phyloP scores from a whole-genome alignment of 2,797 vertebrate genomes.

The Sorex maritimensis region DNA sequence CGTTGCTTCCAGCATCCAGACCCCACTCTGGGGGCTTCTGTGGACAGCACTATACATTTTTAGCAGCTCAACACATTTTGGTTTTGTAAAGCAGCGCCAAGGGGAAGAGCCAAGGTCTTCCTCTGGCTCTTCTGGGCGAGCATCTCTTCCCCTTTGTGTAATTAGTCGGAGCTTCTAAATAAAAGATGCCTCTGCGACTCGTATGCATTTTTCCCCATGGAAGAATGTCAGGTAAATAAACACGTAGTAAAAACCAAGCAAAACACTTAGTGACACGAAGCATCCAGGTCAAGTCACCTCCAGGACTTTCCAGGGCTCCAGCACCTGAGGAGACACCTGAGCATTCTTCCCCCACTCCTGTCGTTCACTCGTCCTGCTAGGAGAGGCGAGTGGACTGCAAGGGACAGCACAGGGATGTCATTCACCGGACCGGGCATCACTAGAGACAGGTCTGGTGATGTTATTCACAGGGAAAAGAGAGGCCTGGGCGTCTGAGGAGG shows the following conservation, averaged over 20 bases:
- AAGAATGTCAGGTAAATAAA: background rate
- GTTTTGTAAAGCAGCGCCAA: background rate
- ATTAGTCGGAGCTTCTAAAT: background rate
- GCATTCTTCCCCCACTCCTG: constrained; percentile 38
- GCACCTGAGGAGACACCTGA: constrained; percentile 55
- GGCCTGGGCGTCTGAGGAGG: background rate
- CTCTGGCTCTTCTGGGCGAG: background rate
- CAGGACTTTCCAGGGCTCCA: constrained; percentile 41
- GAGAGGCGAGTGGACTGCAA: too few species aligned
- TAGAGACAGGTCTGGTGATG: constrained; percentile 51
- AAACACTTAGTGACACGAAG: constrained; percentile 63
- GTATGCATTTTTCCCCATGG: background rate
- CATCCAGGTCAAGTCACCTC: constrained; percentile 29
- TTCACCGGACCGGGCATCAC: too few species aligned
- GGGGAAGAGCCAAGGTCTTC: rapidly evolving
- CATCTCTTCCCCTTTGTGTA: background rate
- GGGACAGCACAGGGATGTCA: too few species aligned
- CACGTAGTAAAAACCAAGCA: constrained; percentile 23
- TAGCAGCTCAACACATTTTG: background rate
- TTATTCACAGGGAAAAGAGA: constrained; percentile 56
- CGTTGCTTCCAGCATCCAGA: background rate
- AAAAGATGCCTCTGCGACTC: background rate
- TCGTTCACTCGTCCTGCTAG: constrained; percentile 46
- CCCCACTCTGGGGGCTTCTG: background rate
- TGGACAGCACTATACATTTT: background rate